Percentiles rank a stretch among this genome's conserved stretches.
Conservation (phyloP, 1,140 invertebrate genomes). For the Lerema accius region DNA sequence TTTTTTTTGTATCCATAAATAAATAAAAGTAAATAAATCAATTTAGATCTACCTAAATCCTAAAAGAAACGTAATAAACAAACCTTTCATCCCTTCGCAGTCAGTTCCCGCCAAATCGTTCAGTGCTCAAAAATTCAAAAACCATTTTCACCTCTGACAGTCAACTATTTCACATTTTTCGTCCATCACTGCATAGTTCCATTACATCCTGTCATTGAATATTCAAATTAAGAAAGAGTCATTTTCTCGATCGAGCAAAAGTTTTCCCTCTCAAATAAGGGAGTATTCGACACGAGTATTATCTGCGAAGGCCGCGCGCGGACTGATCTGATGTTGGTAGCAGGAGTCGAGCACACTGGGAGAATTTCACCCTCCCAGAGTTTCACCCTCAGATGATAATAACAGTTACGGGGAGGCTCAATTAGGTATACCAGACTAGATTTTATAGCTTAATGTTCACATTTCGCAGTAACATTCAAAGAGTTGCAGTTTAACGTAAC, state of each 20-base stretch:
- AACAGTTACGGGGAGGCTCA: slow-evolving; percentile 42
- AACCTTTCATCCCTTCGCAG: slow-evolving; percentile 58
- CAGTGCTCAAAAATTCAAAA: slow-evolving; percentile 25
- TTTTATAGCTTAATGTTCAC: slow-evolving; percentile 39
- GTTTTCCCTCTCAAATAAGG: slow-evolving; percentile 56
- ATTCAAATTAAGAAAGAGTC: slow-evolving; percentile 13
- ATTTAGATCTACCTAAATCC: neutral
- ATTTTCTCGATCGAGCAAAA: slow-evolving; percentile 48
- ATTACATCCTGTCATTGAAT: slow-evolving; percentile 11
- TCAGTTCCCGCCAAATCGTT: slow-evolving; percentile 41
- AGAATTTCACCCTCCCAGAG: slow-evolving; percentile 1
- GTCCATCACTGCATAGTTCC: slow-evolving; percentile 37
- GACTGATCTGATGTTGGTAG: slow-evolving; percentile 43
- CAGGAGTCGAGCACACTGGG: neutral
- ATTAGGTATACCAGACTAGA: slow-evolving; percentile 39
- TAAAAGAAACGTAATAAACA: slow-evolving; percentile 34
- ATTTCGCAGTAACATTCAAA: slow-evolving; percentile 34
- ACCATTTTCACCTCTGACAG: slow-evolving; percentile 38
- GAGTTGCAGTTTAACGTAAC: slow-evolving; percentile 27
- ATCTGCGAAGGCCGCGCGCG: slow-evolving; percentile 40
- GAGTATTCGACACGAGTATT: slow-evolving; percentile 41
- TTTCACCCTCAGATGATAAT: slow-evolving; percentile 27
- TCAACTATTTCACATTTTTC: slow-evolving; percentile 23
- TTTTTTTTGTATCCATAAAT: neutral
- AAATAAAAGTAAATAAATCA: neutral